Evolutionary conservation across 35 echinoderm and acorn worm species (phyloP).

Genomic region (Diadema setosum): DNA sequence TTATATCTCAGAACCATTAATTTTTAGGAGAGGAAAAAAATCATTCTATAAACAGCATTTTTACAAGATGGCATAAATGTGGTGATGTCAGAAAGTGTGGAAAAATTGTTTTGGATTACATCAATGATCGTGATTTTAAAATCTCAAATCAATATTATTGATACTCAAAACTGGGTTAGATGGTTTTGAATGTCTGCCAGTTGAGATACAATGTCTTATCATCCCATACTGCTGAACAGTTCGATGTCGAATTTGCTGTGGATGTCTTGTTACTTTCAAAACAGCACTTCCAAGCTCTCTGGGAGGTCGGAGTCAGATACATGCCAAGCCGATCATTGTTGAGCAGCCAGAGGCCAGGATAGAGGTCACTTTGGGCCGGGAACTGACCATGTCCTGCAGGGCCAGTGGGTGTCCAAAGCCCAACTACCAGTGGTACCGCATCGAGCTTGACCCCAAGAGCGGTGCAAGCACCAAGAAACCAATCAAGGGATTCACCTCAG

Average conservation of each 20-base stretch:
- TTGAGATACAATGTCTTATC: background rate
- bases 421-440: conserved; percentile 82
- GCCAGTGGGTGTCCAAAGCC: conserved; percentile 64
- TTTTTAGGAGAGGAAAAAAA: too few species aligned
- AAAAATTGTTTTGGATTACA: too few species aligned
- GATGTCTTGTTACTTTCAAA: background rate
- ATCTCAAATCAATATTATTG: background rate
- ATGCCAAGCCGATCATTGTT: conserved; percentile 23
- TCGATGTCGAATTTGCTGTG: background rate
- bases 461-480: background rate
- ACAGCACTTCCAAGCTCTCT: too few species aligned
- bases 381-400: conserved; percentile 32
- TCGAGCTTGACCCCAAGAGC: background rate
- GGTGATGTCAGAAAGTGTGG: too few species aligned
- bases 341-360: conserved; percentile 28
- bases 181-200: too few species aligned
- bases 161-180: too few species aligned
- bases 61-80: too few species aligned
- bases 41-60: too few species aligned
- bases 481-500: background rate
- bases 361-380: conserved; percentile 10
- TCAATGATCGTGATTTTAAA: too few species aligned
- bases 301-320: too few species aligned
- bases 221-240: background rate
- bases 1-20: too few species aligned